phyloP scores from a whole-genome alignment of 1,140 invertebrate species.

The silkworm (Bombyx mori) region ASM3026992v2 NC_085109.1:392001-392500 shows the following conservation, averaged over 20 bases:
- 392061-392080: slow-evolving; percentile 43
- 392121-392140: slow-evolving; percentile 44
- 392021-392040: slow-evolving; percentile 31
- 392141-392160: slow-evolving; percentile 42
- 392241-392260: too few species aligned
- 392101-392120: slow-evolving; percentile 32
- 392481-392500: neutral
- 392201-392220: too few species aligned
- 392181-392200: neutral
- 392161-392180: slow-evolving; percentile 37
- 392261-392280: too few species aligned
- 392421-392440: neutral
- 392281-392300: too few species aligned
- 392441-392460: too few species aligned
- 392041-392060: slow-evolving; percentile 18
- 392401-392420: neutral
- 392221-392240: too few species aligned
- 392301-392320: too few species aligned
- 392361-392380: too few species aligned
- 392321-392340: too few species aligned
- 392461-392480: too few species aligned
- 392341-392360: too few species aligned
- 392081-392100: slow-evolving; percentile 25
- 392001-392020: slow-evolving; percentile 33
- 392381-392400: neutral